Percentiles rank a stretch among this genome's conserved stretches.
phyloP scores from a whole-genome alignment of 1,140 invertebrate species.

The Drosophila novamexicana region DNA sequence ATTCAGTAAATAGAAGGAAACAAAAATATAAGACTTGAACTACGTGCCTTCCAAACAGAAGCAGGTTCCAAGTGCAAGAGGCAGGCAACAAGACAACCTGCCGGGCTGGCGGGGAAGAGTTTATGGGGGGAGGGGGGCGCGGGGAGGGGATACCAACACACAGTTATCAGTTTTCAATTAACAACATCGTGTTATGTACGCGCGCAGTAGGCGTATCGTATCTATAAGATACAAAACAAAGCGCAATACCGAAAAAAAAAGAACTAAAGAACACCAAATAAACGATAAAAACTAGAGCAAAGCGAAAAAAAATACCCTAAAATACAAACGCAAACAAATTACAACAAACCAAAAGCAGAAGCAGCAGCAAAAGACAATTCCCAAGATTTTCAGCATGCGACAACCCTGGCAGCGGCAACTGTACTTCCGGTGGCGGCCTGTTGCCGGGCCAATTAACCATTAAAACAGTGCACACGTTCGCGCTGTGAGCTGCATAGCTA shows the following conservation, averaged over 20 bases:
- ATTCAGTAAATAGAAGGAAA: background rate
- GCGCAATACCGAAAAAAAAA: constrained; percentile 54
- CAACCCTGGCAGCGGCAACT: constrained; percentile 48
- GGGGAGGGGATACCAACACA: background rate
- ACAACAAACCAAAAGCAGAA: background rate
- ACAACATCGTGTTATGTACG: constrained; percentile 75
- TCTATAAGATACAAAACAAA: constrained; percentile 62
- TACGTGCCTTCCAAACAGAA: constrained; percentile 58
- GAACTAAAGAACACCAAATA: constrained; percentile 29
- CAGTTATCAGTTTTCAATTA: constrained; percentile 81
- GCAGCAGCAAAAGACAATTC: background rate
- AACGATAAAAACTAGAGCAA: constrained; percentile 9
- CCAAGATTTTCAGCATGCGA: constrained; percentile 11
- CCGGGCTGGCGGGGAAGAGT: background rate
- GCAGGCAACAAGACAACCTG: background rate
- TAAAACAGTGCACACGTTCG: constrained; percentile 55
- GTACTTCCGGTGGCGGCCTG: constrained; percentile 62
- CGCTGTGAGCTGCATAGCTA: constrained; percentile 58
- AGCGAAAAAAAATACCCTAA: background rate
- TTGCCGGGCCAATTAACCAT: constrained; percentile 63
- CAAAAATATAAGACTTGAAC: background rate
- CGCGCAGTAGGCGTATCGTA: constrained; percentile 59
- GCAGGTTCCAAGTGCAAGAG: constrained; percentile 53
- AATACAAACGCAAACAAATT: constrained; percentile 9
- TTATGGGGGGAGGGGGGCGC: background rate